Base-by-base conservation (phyloP, 2,888 invertebrate genomes). In the Allacma fusca region DNA sequence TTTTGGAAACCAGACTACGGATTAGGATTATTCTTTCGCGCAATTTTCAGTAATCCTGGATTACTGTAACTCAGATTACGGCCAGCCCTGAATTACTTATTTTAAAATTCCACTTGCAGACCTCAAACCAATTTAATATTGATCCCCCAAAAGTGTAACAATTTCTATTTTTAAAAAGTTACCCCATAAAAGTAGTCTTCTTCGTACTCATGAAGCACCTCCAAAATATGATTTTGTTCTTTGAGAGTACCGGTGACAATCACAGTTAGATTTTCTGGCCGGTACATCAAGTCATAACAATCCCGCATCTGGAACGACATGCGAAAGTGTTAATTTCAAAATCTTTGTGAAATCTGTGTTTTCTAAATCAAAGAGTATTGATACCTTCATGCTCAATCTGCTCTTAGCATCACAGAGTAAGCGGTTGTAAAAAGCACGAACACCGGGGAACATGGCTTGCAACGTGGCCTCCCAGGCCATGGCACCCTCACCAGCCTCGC, bases 231-330 rank as follows among this genome's bases (percentile, higher is more conserved):
- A n/a, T 79, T 79, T 12, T 64, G 65, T 26, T 79, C 79, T 26
- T 81, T 73, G 19, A 83, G 26, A 13, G 78, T 78, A 23, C 96
- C 96, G 13, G 93, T 92, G 74, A 96, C 91, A 73, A 96, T 92
- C 7, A 96, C 88, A 79, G 93, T 92, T 79, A 96, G 87, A 87
- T 97, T 97, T 87, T 96, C 95, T 1, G 96, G 92, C n/a, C 95
- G 89, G 87, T 97, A 97, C 87, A 94, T 96, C 79, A 92, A 89
- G 84, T 92, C 91, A 86, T 96, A 96, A 86, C 92, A 97, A 23
- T 91, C 88, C 82, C 90, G 89, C 26, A 94, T 92, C 93, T 93
- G 85, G 23, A 83, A 64, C 9, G 19, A n/a, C 28, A 19, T n/a
- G 34, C 9, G 9, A 34, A 34, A 34, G 34, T 34, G 4, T 7